Base-by-base conservation (phyloP, 1,140 invertebrate species). In the Stenopsyche tienmushanensis region DNA sequence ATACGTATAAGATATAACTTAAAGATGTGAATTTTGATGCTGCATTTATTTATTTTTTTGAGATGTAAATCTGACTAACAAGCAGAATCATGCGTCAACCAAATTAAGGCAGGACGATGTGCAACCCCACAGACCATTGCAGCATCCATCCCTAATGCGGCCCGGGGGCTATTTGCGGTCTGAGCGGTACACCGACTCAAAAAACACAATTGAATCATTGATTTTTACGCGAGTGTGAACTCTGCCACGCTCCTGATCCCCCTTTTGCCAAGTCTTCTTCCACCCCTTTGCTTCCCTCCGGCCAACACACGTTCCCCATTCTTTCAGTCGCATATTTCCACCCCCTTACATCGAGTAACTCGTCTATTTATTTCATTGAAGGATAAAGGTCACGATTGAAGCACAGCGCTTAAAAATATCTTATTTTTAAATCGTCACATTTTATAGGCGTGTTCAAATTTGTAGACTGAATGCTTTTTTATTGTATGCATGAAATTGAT, bases 131-230 rank as follows among this genome's bases (percentile, higher is more conserved):
- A 34, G 29, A 34, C 29, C 5, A 13, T 7, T 34, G 29, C 29
- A 34, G 29, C 5, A 18, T 47, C 17, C 7, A 26, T 21, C 50
- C 49, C 52, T 55, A 45, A 52, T 47, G 29, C 9, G 45, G 20
- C 15, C 49, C 9, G 15, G 29, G 59, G 25, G 29, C 20, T 52
- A 13, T 9, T 42, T 52, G 41, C 21, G 68, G 62, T 62, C 52
- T 47, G 39, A 47, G 64, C 52, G 64, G 64, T 47, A 44, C 47
- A 64, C 68, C 64, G 39, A 64, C 62, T 24, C 49, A 69, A 70
- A 66, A 63, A 67, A 70, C 68, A 70, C 68, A 70, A 70, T 70
- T 70, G 68, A 70, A 70, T 70, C 68, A 70, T 70, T 70, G 68
- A 70, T 70, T 70, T 70, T 70, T 70, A 70, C 68, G 65, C 68